phyloP scores from a whole-genome alignment of 2,797 vertebrate species.

The Poecilia picta region DNA sequence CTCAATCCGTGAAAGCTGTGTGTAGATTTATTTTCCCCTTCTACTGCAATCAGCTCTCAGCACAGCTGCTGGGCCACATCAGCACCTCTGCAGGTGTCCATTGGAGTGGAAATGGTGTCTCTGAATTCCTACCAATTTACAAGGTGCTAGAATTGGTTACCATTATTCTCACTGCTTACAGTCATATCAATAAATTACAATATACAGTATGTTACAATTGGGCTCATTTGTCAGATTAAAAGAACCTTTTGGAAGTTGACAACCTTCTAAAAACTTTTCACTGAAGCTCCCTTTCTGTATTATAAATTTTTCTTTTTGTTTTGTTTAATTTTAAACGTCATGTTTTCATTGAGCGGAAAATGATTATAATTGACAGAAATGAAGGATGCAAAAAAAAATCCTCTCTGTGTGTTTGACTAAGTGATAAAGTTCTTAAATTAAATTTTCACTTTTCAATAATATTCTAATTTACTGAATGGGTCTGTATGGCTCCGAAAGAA shows the following conservation, averaged over 20 bases:
- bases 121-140: constrained; percentile 38
- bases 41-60: constrained; percentile 33
- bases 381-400: no score
- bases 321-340: no score
- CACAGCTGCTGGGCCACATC: constrained; percentile 32
- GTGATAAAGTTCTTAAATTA: not conserved
- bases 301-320: no score
- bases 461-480: not conserved
- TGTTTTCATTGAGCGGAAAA: no score
- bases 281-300: no score
- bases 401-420: not conserved
- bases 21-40: constrained; percentile 47
- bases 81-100: constrained; percentile 34
- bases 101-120: constrained; percentile 24
- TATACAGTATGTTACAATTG: not conserved
- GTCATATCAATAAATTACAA: not conserved
- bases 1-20: constrained; percentile 65
- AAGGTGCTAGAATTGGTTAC: constrained; percentile 25
- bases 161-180: constrained; percentile 11
- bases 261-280: not conserved
- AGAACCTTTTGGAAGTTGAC: not conserved
- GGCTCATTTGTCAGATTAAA: not conserved
- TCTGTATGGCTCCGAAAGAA: constrained; percentile 19
- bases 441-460: not conserved
- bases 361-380: no score